phyloP scores from a whole-genome alignment of 2,888 invertebrate genomes.

The Drosophila affinis region DNA sequence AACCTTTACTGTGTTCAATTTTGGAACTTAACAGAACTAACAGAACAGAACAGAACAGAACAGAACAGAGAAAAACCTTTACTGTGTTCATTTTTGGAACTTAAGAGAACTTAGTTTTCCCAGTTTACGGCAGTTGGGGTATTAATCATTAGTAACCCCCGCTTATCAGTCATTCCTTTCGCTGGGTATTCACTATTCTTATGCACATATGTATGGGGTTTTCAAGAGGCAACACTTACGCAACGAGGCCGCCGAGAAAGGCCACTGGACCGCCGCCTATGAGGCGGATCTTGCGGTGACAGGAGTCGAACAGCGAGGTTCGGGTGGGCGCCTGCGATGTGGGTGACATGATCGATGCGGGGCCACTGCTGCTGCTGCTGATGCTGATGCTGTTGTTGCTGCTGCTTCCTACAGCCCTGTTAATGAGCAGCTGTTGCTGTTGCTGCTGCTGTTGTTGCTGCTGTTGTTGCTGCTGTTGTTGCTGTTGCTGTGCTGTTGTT shows the following conservation, averaged over 20 bases:
- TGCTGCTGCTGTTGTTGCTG: too few species aligned
- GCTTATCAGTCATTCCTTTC: too few species aligned
- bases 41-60: too few species aligned
- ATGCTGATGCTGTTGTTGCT: conserved; percentile 29
- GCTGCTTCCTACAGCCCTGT: conserved; percentile 21
- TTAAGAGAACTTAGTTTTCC: too few species aligned
- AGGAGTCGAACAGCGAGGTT: conserved; percentile 88
- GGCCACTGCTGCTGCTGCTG: conserved; percentile 40
- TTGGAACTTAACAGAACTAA: too few species aligned
- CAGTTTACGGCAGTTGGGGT: too few species aligned
- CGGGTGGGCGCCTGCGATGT: conserved; percentile 84
- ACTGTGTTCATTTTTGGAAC: too few species aligned
- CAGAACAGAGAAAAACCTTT: too few species aligned
- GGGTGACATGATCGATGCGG: conserved; percentile 74
- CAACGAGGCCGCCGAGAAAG: conserved; percentile 88
- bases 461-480: conserved; percentile 47
- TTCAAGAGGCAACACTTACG: conserved; percentile 85
- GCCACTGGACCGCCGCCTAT: conserved; percentile 88
- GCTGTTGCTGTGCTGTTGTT: conserved; percentile 37
- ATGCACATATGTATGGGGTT: conserved; percentile 2
- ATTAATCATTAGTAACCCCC: too few species aligned
- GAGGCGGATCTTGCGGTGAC: conserved; percentile 89
- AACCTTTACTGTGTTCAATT: too few species aligned
- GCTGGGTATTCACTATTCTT: neutral
- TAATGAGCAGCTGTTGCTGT: conserved; percentile 41